Base-by-base conservation (phyloP, 2,797 vertebrate genomes). In the Dipus sagitta region DNA sequence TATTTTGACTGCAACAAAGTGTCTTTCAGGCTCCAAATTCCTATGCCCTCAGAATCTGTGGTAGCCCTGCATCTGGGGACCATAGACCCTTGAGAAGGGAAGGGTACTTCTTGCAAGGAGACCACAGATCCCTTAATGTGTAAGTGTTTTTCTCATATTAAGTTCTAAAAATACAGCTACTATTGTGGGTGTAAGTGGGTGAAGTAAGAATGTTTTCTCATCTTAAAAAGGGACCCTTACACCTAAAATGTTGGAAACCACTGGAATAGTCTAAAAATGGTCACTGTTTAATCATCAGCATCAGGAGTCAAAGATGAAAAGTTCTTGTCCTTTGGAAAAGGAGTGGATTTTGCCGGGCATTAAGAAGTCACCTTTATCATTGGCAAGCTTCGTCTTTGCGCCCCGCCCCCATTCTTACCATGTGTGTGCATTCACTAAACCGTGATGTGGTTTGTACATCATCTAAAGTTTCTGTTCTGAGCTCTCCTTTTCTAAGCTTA, bases 161-260 rank as follows among this genome's bases (percentile, higher is more conserved):
- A 71, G 54, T 92, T 87, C 94, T 96, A 75, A 92, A 96, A 96
- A 74, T 86, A 94, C 47, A 93, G 85, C 60, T 96, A 91, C 94
- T 95, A 76, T 91, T 92, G 70, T 96, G 76, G 91, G 91, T 92
- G 26, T 94, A 93, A 96, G 95, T 96, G 91, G 94, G 95, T 92
- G 95, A 96, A 92, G 94, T 95, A 80, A 89, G 74, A 89, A 62
- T 70, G 65, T 76, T 72, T 88, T 94, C 90, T 91, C 54, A 88
- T 86, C 34, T 96, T 93, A 92, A 86, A 81, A 95, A 86, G 52
- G n/a, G 93, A 75, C 78, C n/a, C 38, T 89, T 80, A 65, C 42
- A 89, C 62, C 42, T 79, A 91, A 90, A 95, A 77, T 87, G 65
- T 85, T 89, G 32, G 34, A 60, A 94, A 96, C 32, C 42, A 26